Base-by-base conservation (phyloP, 2,797 vertebrate species). In the Meriones psammophilus region DNA sequence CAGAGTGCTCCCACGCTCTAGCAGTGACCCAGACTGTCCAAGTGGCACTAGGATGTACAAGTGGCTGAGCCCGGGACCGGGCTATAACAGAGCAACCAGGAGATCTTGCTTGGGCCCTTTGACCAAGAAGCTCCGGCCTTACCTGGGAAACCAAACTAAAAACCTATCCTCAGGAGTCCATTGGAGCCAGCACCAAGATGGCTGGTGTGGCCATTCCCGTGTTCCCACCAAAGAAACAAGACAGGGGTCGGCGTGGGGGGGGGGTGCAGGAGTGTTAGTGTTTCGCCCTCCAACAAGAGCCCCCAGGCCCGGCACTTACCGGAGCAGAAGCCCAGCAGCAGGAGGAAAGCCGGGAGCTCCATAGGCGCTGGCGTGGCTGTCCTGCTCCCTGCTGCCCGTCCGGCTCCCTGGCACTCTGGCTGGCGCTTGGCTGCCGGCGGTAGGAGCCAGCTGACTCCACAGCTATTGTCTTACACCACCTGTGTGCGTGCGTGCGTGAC, bases 381-480 rank as follows among this genome's bases (percentile, higher is more conserved):
- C 74, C 17, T 73, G 78, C 26, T 4, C 78, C 14, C 42, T 1
- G 64, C 39, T 1, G 0, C 91, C 74, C 89, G 78, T 42, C 42
- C 14, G 81, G 71, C 84, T 18, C 0, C n/a, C 89, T 33, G 94
- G 62, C 66, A 39, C 18, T 96, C 80, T 81, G 94, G 46, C 68
- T 22, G 85, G 94, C 79, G 0, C 92, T 97, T 93, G 46, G 76
- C 94, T 83, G 94, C 84, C 18, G 9, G 84, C 77, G 56, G 88
- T 88, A 95, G 0, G 33, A 97, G 96, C 78, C 77, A 33, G 95
- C 68, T 46, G 50, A 13, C 64, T 89, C 93, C 3, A 0, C 46
- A 64, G 94, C 95, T 98, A 97, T 98, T 97, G 95, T 90, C 83
- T 98, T 97, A 97, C 97, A 97, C 96, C 98, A 98, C 98, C 98